Evolutionary conservation across 2,888 invertebrate species (phyloP).

Genomic region (Himalopsyche japonica): DNA sequence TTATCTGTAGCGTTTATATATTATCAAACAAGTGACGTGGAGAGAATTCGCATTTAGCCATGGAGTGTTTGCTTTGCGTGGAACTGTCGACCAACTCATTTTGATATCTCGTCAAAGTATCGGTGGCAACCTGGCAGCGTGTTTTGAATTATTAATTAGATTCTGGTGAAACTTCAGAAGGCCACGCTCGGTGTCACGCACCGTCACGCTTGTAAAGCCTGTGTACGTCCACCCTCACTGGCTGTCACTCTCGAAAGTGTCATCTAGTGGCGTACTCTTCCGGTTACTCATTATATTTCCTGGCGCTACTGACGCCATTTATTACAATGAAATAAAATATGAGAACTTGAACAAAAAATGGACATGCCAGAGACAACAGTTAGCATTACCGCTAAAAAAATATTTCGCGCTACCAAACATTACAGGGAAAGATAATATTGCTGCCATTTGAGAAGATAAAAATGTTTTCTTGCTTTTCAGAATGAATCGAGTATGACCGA

Average conservation of each 20-base stretch:
- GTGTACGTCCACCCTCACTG: neutral
- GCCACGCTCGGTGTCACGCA: conserved; percentile 23
- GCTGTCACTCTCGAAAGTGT: neutral
- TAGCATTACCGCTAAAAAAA: too few relatives aligned
- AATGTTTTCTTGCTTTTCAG: too few relatives aligned
- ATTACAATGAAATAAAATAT: neutral
- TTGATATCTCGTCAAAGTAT: conserved; percentile 22
- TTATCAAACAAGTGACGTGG: neutral
- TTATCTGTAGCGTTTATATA: neutral
- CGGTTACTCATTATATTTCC: neutral
- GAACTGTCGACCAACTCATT: conserved; percentile 26
- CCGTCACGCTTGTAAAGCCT: conserved; percentile 21
- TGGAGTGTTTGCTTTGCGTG: neutral
- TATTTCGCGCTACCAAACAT: too few relatives aligned
- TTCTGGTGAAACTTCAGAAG: conserved; percentile 16
- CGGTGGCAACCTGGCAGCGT: conserved; percentile 10
- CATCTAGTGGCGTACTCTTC: neutral
- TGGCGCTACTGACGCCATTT: neutral
- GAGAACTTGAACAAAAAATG: neutral
- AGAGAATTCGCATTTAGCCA: neutral
- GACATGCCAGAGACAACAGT: too few relatives aligned
- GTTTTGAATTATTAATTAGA: conserved; percentile 29
- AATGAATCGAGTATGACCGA: too few relatives aligned
- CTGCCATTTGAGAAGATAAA: too few relatives aligned
- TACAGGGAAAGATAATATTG: too few relatives aligned